Percentiles rank a stretch among this genome's conserved stretches.
These are phyloP conservation scores for Gryon sp. DNA, from an alignment of 1,140 invertebrate genomes.

Conservation along the genomic window DNA sequence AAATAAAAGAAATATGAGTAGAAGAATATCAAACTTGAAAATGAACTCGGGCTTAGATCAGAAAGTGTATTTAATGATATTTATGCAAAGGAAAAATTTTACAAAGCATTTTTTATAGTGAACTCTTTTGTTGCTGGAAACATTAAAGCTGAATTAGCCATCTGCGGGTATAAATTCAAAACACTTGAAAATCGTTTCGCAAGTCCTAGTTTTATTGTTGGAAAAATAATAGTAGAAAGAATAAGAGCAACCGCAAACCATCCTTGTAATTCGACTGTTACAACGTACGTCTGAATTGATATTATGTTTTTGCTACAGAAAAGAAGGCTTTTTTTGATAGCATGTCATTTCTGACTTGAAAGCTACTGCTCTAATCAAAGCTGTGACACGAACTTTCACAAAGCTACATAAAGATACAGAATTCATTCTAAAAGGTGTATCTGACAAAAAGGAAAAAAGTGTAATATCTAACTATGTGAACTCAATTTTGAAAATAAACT, in stretches of 20 bases:
- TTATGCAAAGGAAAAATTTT: too few relatives aligned
- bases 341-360: constrained; percentile 42
- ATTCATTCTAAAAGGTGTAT: constrained; percentile 10
- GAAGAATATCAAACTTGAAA: too few relatives aligned
- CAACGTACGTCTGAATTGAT: constrained; percentile 26
- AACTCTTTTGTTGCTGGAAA: too few relatives aligned
- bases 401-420: constrained; percentile 30
- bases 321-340: constrained; percentile 47
- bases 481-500: too few relatives aligned
- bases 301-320: constrained; percentile 41
- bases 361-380: constrained; percentile 52
- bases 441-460: constrained; percentile 15
- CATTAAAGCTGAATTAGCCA: too few relatives aligned
- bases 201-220: constrained; percentile 27
- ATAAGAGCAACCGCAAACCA: constrained; percentile 28
- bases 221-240: constrained; percentile 39
- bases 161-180: too few relatives aligned
- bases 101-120: too few relatives aligned
- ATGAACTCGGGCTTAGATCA: too few relatives aligned
- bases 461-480: too few relatives aligned
- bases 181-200: constrained; percentile 9
- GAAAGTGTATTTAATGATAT: too few relatives aligned
- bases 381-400: constrained; percentile 14
- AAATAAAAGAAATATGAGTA: too few relatives aligned
- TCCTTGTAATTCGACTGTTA: constrained; percentile 44